Base-by-base conservation (phyloP, 2,113 vertebrate genomes). In the Xyrauchen texanus region DNA sequence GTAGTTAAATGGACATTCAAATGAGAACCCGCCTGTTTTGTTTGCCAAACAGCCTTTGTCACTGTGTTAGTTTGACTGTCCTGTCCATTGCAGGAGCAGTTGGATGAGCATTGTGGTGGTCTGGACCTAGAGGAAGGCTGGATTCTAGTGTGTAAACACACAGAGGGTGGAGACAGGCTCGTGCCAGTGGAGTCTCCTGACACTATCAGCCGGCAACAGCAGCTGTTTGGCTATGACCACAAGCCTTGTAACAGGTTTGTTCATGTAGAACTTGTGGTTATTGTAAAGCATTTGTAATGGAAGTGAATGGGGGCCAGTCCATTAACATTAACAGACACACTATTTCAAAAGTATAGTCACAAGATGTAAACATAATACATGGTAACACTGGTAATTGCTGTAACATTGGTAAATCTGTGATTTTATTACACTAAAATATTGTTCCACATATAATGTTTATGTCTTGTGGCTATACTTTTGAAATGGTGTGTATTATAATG, bases 151-250 rank as follows among this genome's bases (percentile, higher is more conserved):
- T 98, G 96, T 86, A 96, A 97, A 71, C 95, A 97, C 75, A 94
- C 95, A 0, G 96, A 97, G 64, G 95, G 97, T 47, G 96, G 97
- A 2, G 96, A 97, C 89, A 89, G 95, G 60, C 93, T 98, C 49
- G 96, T 97, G 53, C 96, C 95, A 0, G 95, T 98, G 10, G 97
- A 98, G 88, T 96, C 96, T 0, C 90, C 93, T 0, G 96, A 97
- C 81, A 93, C 94, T 8, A 87, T 96, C 81, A 91, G 92, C 88
- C 91, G 96, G 73, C 97, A 97, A 82, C 96, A 98, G 85, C 96
- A 97, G 90, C 93, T 99, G 55, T 96, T 99, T 1, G 97, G 97
- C 2, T 93, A 95, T 9, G 94, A 99, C 91, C 95, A 95, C 86
- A 96, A 96, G 34, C 94, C 96, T 0, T 93, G 96, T 84, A 93